A percentile compares a stretch with the other conserved stretches of the same genome.
These are phyloP conservation scores for Heterocephalus glaber DNA, from an alignment of 2,113 vertebrate species.

Conservation along the genomic window DNA sequence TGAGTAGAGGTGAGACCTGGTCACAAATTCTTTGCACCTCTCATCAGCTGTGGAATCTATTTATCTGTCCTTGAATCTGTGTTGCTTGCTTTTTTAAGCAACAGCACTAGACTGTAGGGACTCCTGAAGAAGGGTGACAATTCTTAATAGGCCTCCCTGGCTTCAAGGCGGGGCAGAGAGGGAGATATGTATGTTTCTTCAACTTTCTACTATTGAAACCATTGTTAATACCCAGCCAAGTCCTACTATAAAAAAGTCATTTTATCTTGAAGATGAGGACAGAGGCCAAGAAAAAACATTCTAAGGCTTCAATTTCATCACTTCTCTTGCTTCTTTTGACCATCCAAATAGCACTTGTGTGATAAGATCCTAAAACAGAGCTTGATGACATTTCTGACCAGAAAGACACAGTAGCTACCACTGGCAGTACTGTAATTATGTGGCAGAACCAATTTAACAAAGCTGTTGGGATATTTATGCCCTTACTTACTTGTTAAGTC, in stretches of 20 bases:
- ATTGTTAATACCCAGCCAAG: neutral
- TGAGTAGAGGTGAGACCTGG: neutral
- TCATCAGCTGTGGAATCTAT: neutral
- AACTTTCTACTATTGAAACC: neutral
- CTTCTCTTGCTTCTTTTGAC: neutral
- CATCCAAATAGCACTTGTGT: neutral
- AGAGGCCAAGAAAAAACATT: neutral
- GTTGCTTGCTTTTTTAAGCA: neutral
- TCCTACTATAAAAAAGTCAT: neutral
- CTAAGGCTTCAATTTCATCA: neutral
- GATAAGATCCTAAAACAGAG: neutral
- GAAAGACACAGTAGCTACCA: neutral
- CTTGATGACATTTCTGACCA: neutral
- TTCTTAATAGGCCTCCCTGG: neutral
- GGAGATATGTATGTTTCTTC: neutral
- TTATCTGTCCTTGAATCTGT: neutral
- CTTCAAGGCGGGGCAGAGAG: neutral
- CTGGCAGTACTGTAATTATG: neutral
- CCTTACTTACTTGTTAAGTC: constrained; percentile 3
- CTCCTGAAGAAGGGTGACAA: neutral
- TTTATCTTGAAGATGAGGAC: neutral
- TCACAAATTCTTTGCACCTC: constrained; percentile 16
- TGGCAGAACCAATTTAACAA: constrained; percentile 6
- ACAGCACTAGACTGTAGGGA: neutral
- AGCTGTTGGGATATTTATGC: neutral